These are phyloP conservation scores for Chondrosia reniformis DNA, from an alignment of 37 sponge, comb jelly and placozoan genomes.

Conservation along the genomic window DNA sequence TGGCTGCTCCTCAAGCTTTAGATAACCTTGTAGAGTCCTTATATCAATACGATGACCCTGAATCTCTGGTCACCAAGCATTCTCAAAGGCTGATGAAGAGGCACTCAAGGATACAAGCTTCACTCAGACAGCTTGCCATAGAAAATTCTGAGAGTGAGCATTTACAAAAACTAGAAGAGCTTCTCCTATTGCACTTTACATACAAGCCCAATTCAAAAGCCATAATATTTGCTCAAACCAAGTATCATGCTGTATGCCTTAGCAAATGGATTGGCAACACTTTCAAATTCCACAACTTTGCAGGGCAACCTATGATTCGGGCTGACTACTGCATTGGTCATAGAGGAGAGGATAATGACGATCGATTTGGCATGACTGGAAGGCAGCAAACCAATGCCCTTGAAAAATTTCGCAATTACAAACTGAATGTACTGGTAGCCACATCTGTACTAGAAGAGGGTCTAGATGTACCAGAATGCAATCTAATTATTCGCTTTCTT, in stretches of 20 bases:
- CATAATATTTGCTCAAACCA: background rate
- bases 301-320: background rate
- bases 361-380: conserved; percentile 42
- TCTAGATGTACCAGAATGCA: conserved; percentile 85
- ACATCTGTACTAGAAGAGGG: conserved; percentile 94
- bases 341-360: background rate
- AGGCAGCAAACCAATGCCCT: conserved; percentile 53
- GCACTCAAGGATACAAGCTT: too few species aligned
- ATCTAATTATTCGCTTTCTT: conserved; percentile 79
- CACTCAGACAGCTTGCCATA: too few species aligned
- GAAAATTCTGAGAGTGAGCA: background rate
- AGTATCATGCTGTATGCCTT: conserved; percentile 3
- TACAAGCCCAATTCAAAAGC: background rate
- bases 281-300: too few species aligned
- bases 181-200: background rate
- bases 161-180: background rate
- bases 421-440: conserved; percentile 74
- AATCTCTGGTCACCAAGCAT: too few species aligned
- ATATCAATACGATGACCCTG: too few species aligned
- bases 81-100: too few species aligned
- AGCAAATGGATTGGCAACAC: conserved; percentile 6
- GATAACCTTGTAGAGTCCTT: too few species aligned
- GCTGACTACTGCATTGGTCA: conserved; percentile 29
- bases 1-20: too few species aligned
- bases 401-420: conserved; percentile 57